A percentile compares a stretch with the other conserved stretches of the same genome.
Conservation (phyloP, 2,888 invertebrate species). For the Eudasyphora cyanicolor region DNA sequence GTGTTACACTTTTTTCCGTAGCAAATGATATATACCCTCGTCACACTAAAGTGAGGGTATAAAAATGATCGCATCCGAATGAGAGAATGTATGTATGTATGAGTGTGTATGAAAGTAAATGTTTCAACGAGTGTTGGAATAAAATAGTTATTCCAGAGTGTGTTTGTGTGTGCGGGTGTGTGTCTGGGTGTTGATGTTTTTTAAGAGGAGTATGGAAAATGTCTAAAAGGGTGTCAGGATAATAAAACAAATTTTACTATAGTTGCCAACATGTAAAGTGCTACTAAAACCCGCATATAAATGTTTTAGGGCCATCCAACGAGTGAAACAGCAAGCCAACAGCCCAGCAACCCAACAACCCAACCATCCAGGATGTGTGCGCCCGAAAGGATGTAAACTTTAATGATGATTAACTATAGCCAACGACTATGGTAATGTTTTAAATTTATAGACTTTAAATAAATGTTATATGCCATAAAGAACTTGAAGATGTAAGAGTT, state of each 20-base stretch:
- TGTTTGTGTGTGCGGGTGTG: constrained; percentile 45
- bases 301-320: constrained; percentile 10
- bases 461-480: constrained; percentile 20
- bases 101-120: constrained; percentile 22
- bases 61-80: not conserved
- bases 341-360: too few relatives aligned
- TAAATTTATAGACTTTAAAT: constrained; percentile 19
- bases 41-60: too few relatives aligned
- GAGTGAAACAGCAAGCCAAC: too few relatives aligned
- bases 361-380: not conserved
- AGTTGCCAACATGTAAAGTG: constrained; percentile 61
- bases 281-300: constrained; percentile 38
- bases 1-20: too few relatives aligned
- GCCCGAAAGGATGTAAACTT: constrained; percentile 35
- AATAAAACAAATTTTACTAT: constrained; percentile 61
- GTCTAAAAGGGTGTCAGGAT: constrained; percentile 55
- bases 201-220: constrained; percentile 17
- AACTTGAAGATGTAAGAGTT: not conserved
- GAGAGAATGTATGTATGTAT: not conserved
- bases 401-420: constrained; percentile 36
- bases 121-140: constrained; percentile 25
- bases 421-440: constrained; percentile 3
- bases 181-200: constrained; percentile 6
- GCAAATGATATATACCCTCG: too few relatives aligned
- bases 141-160: not conserved